Percentiles rank a stretch among this genome's conserved stretches.
Evolutionary conservation across 2,113 vertebrate genomes (phyloP).

Genomic region (Bettongia penicillata): DNA sequence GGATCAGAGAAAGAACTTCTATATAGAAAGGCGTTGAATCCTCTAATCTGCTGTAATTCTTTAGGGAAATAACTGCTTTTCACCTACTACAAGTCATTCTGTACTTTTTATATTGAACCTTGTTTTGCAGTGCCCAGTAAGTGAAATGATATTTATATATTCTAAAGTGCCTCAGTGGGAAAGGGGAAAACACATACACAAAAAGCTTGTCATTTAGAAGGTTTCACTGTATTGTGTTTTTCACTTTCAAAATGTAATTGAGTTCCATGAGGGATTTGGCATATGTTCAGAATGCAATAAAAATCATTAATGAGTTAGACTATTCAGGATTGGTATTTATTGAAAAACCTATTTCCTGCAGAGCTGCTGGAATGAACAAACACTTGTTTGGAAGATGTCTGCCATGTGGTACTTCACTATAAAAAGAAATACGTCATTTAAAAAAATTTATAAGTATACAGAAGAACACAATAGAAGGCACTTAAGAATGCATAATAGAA

Average conservation of each 20-base stretch:
- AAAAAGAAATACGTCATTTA: neutral
- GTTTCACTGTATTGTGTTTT: conserved; percentile 43
- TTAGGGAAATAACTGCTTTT: conserved; percentile 11
- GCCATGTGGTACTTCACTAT: conserved; percentile 5
- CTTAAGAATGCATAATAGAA: neutral
- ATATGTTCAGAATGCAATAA: conserved; percentile 37
- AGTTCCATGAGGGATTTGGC: conserved; percentile 60
- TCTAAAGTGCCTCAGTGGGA: conserved; percentile 20
- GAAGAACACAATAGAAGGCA: neutral
- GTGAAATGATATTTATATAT: neutral
- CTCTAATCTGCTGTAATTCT: conserved; percentile 12
- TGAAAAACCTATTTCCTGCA: conserved; percentile 49
- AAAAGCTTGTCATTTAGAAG: conserved; percentile 2
- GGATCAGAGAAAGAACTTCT: neutral
- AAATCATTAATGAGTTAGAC: conserved; percentile 54
- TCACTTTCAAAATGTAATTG: conserved; percentile 55
- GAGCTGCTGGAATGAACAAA: conserved; percentile 11
- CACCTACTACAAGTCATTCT: neutral
- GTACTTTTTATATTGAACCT: conserved; percentile 3
- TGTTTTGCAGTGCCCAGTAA: neutral
- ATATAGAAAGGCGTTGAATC: neutral
- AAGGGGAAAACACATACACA: neutral
- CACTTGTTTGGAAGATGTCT: conserved; percentile 36
- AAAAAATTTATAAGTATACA: conserved; percentile 11
- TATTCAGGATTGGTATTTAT: conserved; percentile 47